Base-by-base conservation (phyloP, 53 echinoderm and acorn worm species). In the Echinarachnius parma region DNA sequence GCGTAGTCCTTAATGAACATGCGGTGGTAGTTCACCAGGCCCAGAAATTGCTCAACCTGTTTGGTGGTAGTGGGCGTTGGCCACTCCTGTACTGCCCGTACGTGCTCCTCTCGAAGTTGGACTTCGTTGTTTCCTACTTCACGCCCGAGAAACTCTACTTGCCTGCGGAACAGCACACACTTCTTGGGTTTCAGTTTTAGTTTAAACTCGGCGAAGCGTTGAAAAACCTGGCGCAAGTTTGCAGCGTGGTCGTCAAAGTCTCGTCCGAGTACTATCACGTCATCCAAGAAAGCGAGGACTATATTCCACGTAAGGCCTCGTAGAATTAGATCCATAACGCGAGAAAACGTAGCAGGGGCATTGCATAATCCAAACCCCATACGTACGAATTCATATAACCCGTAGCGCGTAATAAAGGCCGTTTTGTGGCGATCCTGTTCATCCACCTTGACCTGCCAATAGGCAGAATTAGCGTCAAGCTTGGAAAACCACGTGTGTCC, bases 281-380 rank as follows among this genome's bases (percentile, higher is more conserved):
- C 86, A 66, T 86, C 81, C 5, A 86, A 49, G 34, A 76, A 85
- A 2, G 68, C 76, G 27, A 86, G 60, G 31, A 34, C 66, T 29
- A 81, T 67, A 34, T 81, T 19, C 81, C 86, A 86, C 21, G 64
- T 80, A 13, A 86, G 21, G 14, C 81, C 81, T 9, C 60, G 59
- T 4, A 86, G 45, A 4, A 86, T 61, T 18, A 78, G 54, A 26
- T 81, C 48, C 86, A 86, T 86, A 10, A 80, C 76, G 22, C 86
- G 46, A 2, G 59, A 66, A 26, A 80, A 86, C 3, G 77, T 86
- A 15, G 80, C 81, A 1, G 86, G 86, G 28, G 77, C 86, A 61
- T 86, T 65, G 22, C 83, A 83, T 7, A 81, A 28, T 0, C 82
- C 82, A 42, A 81, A 81, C 9, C 34, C 53, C 79, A 78, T 78